Evolutionary conservation across 1,140 invertebrate species (phyloP).

Genomic region (Dendroctonus ponderosae): DNA sequence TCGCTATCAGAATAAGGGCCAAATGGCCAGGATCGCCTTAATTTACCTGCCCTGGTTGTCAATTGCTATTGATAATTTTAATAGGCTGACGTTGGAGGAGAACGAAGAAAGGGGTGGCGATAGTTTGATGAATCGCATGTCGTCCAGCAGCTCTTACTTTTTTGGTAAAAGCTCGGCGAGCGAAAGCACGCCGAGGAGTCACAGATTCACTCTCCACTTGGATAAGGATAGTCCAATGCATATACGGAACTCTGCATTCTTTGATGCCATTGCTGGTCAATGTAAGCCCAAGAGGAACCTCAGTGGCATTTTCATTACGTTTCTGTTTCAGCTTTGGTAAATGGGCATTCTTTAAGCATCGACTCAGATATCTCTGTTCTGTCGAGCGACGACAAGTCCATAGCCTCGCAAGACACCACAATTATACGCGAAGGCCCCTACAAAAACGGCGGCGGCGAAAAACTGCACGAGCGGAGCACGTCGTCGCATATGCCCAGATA

Average conservation of each 20-base stretch:
- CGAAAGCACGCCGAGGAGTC: conserved; percentile 41
- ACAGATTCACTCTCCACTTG: conserved; percentile 57
- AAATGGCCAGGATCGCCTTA: conserved; percentile 81
- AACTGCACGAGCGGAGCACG: conserved; percentile 55
- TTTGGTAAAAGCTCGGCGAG: conserved; percentile 47
- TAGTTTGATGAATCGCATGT: conserved; percentile 55
- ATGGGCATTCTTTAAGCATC: conserved; percentile 60
- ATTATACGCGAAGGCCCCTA: conserved; percentile 54
- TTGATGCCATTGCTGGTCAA: conserved; percentile 76
- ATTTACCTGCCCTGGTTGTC: conserved; percentile 89
- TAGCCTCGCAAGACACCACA: conserved; percentile 62
- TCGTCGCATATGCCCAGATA: conserved; percentile 57
- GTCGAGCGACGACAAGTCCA: conserved; percentile 60
- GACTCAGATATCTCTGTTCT: conserved; percentile 62
- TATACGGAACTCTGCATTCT: conserved; percentile 70
- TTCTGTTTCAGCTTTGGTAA: conserved; percentile 49
- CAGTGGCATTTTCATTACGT: conserved; percentile 1
- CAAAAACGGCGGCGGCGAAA: conserved; percentile 39
- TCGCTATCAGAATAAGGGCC: conserved; percentile 75
- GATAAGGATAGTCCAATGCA: conserved; percentile 61
- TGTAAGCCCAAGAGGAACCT: conserved; percentile 46
- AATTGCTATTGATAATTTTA: conserved; percentile 80
- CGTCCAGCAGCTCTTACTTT: conserved; percentile 48
- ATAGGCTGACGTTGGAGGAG: conserved; percentile 56
- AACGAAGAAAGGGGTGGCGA: conserved; percentile 46